phyloP scores from a whole-genome alignment of 2,888 invertebrate species.

The Volucella inanis region DNA sequence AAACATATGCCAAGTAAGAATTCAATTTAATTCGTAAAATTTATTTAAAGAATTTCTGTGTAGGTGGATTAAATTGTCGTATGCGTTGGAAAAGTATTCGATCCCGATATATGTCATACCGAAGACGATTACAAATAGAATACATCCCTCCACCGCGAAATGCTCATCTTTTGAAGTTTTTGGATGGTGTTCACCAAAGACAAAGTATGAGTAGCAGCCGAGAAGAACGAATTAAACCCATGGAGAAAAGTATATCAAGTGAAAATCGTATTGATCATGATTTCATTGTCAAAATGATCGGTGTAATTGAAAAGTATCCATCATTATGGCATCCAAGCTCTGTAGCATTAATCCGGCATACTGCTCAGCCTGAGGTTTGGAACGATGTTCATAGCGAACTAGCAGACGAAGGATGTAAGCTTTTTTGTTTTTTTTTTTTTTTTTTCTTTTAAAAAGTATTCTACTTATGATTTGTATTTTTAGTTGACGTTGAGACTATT shows the following conservation, averaged over 20 bases:
- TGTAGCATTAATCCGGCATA: constrained; percentile 71
- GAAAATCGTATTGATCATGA: constrained; percentile 78
- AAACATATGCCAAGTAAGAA: constrained; percentile 54
- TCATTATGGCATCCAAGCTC: constrained; percentile 80
- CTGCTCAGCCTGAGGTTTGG: constrained; percentile 79
- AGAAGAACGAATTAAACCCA: neutral
- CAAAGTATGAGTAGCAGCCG: neutral
- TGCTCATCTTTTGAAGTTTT: constrained; percentile 26
- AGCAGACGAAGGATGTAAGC: constrained; percentile 78
- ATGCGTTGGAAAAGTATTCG: constrained; percentile 81
- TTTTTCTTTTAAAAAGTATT: neutral
- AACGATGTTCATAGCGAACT: constrained; percentile 77
- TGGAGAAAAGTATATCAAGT: neutral
- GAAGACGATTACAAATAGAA: constrained; percentile 74
- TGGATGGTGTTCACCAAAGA: constrained; percentile 3
- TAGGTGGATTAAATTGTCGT: constrained; percentile 77
- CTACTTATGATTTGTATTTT: constrained; percentile 14
- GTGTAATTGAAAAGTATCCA: constrained; percentile 77
- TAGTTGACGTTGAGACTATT: constrained; percentile 77
- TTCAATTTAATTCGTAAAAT: neutral
- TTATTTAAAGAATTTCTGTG: neutral
- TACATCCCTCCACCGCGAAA: constrained; percentile 11
- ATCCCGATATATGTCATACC: constrained; percentile 79
- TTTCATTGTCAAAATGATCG: constrained; percentile 78
- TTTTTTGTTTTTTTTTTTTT: neutral